Percentiles rank a stretch among this genome's conserved stretches.
These are phyloP conservation scores for Australoheros facetus DNA, from an alignment of 2,797 vertebrate species.

Conservation along the genomic window DNA sequence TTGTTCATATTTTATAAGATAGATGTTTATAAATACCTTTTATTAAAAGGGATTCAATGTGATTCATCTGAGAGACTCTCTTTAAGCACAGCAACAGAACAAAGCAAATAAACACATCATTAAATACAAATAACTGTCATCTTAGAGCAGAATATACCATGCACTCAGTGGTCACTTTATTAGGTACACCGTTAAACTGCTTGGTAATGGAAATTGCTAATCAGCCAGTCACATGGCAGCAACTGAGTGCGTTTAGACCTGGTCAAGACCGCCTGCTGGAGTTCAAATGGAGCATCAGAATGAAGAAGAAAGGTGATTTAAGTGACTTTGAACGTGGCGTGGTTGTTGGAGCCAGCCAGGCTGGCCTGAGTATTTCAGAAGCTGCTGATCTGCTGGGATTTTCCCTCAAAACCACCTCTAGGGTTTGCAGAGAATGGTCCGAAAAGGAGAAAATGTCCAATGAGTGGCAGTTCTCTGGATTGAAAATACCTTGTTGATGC, in stretches of 20 bases:
- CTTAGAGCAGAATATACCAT: neutral
- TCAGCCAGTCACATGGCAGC: neutral
- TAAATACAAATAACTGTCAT: neutral
- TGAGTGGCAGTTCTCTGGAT: no score
- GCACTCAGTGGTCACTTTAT: neutral
- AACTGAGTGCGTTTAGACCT: neutral
- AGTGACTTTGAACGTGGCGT: no score
- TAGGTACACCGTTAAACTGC: neutral
- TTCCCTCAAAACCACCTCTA: no score
- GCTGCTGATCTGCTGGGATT: neutral
- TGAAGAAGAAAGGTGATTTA: no score
- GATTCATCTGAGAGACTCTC: constrained; percentile 37
- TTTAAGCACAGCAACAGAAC: constrained; percentile 25
- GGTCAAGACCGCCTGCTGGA: neutral
- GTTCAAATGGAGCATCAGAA: no score
- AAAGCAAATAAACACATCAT: neutral
- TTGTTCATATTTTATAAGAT: constrained; percentile 76
- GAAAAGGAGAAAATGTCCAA: no score
- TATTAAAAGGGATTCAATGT: constrained; percentile 67
- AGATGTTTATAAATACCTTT: constrained; percentile 77
- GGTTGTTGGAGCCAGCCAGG: no score
- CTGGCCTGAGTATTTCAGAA: no score
- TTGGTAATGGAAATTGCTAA: neutral
- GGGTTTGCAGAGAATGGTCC: no score
- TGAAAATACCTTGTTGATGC: neutral